Evolutionary conservation across 2,888 invertebrate genomes (phyloP).

Genomic region (Machimus rusticus): DNA sequence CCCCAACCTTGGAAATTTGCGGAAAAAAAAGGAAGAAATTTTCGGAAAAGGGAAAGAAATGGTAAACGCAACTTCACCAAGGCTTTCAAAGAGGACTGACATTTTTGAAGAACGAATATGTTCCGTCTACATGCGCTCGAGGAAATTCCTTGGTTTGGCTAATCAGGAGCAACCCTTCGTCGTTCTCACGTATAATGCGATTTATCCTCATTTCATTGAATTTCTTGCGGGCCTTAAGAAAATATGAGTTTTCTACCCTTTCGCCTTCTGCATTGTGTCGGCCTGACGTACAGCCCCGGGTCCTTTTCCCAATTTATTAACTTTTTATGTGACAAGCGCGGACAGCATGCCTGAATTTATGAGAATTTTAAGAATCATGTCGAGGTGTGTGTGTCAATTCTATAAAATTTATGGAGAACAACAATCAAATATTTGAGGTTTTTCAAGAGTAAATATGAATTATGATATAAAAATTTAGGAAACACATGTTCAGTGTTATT

Average conservation of each 20-base stretch:
- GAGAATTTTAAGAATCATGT: background rate
- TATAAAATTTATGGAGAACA: background rate
- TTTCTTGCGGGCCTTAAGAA: background rate
- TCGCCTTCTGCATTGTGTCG: background rate
- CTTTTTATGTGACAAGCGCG: background rate
- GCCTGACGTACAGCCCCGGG: background rate
- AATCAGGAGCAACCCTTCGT: background rate
- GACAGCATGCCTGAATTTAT: background rate
- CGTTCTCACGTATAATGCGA: constrained; percentile 16
- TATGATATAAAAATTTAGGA: background rate
- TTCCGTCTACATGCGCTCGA: background rate
- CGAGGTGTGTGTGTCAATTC: background rate
- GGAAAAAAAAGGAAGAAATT: background rate
- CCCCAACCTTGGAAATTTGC: background rate
- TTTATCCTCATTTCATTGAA: constrained; percentile 24
- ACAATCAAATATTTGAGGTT: background rate
- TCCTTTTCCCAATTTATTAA: constrained; percentile 11
- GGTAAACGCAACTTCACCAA: background rate
- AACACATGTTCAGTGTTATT: background rate
- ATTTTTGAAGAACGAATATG: background rate
- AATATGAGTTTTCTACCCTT: background rate
- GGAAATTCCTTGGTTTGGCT: constrained; percentile 6
- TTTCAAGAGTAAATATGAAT: background rate
- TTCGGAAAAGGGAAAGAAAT: background rate
- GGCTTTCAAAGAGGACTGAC: background rate